Conservation (phyloP, 2,888 invertebrate genomes). For the Craniophora ligustri region DNA sequence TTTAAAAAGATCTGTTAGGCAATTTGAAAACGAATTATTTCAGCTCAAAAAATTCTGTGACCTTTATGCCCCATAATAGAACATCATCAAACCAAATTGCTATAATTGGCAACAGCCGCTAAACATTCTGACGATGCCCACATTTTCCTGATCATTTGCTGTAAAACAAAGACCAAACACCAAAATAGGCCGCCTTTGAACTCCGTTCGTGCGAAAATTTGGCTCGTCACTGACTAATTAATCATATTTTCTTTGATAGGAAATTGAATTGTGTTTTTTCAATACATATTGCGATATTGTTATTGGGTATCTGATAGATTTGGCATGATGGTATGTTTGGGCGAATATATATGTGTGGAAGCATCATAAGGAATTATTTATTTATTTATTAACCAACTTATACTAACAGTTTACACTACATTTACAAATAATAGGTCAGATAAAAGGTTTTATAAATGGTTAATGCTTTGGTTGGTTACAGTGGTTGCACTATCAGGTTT, state of each 20-base stretch:
- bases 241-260: slow-evolving; percentile 44
- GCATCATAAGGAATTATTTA: too few relatives aligned
- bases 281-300: slow-evolving; percentile 15
- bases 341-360: too few relatives aligned
- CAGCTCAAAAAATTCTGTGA: too few relatives aligned
- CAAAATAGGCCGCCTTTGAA: slow-evolving; percentile 32
- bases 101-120: neutral
- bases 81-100: neutral
- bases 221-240: slow-evolving; percentile 44
- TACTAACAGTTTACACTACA: too few relatives aligned
- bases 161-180: slow-evolving; percentile 36
- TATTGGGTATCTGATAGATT: slow-evolving; percentile 18
- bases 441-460: too few relatives aligned
- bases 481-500: too few relatives aligned
- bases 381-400: too few relatives aligned
- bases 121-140: neutral
- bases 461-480: too few relatives aligned
- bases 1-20: too few relatives aligned
- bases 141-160: slow-evolving; percentile 36
- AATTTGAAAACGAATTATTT: too few relatives aligned
- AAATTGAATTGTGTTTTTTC: slow-evolving; percentile 33
- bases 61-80: neutral
- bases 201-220: slow-evolving; percentile 24
- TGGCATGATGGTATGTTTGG: too few relatives aligned
- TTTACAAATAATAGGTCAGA: too few relatives aligned